Evolutionary conservation across 1,140 invertebrate species (phyloP).

Genomic region (Leptoteleia sp.): DNA sequence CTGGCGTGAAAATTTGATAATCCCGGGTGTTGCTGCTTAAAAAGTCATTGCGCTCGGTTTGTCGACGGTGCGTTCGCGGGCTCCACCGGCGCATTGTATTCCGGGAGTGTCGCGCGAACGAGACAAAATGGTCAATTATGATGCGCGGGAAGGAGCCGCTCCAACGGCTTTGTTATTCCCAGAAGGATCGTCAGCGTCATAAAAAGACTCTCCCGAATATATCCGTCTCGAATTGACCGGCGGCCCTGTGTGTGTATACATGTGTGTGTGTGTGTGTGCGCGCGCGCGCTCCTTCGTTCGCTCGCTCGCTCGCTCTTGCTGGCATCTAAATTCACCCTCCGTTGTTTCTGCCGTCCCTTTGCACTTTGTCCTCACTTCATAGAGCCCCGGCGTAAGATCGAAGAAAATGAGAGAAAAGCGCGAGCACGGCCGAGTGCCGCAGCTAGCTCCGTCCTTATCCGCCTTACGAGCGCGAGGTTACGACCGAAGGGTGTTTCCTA

Average conservation of each 20-base stretch:
- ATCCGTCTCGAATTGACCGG: conserved; percentile 62
- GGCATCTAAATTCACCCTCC: conserved; percentile 63
- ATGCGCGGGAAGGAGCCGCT: conserved; percentile 50
- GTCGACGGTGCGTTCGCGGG: conserved; percentile 24
- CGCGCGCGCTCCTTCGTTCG: no score
- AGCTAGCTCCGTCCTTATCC: conserved; percentile 57
- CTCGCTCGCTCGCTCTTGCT: no score
- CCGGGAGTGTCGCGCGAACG: conserved; percentile 44
- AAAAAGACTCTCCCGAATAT: conserved; percentile 53
- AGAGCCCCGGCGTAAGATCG: conserved; percentile 62
- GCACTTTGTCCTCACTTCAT: conserved; percentile 67
- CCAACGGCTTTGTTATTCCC: conserved; percentile 61
- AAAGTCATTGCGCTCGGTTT: conserved; percentile 46
- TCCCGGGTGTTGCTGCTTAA: conserved; percentile 34
- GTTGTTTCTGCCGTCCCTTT: conserved; percentile 57
- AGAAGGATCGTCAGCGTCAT: conserved; percentile 51
- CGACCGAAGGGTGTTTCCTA: conserved; percentile 69
- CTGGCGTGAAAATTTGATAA: conserved; percentile 40
- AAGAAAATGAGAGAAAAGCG: conserved; percentile 64
- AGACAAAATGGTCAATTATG: conserved; percentile 64
- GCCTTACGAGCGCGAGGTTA: conserved; percentile 65
- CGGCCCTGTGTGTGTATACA: conserved; percentile 48
- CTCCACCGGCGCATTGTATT: conserved; percentile 23
- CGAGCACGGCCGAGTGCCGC: conserved; percentile 31
- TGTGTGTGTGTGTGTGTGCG: no score